These are phyloP conservation scores for Aspidapion aeneum DNA, from an alignment of 2,888 invertebrate genomes.

Conservation along the genomic window DNA sequence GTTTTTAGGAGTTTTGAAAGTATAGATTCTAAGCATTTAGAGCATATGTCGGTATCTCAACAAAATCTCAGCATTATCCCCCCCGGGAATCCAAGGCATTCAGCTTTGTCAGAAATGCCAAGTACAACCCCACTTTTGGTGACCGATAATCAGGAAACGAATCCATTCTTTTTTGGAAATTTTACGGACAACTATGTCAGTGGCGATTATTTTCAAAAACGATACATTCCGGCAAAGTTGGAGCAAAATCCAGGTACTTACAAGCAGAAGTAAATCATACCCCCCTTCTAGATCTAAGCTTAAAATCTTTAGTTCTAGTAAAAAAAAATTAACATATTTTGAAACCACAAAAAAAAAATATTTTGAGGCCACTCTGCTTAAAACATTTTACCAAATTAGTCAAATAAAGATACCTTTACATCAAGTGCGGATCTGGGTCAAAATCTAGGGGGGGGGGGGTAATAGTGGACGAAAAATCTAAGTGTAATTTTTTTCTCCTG, in stretches of 20 bases:
- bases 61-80: conserved; percentile 32
- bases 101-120: conserved; percentile 8
- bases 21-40: conserved; percentile 34
- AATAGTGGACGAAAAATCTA: too few species aligned
- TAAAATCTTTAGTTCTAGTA: too few species aligned
- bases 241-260: conserved; percentile 4
- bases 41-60: conserved; percentile 34
- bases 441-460: too few species aligned
- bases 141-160: conserved; percentile 24
- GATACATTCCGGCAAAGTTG: conserved; percentile 42
- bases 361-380: too few species aligned
- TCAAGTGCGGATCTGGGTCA: too few species aligned
- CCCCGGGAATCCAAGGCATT: conserved; percentile 1
- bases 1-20: conserved; percentile 41
- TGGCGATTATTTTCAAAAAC: conserved; percentile 38
- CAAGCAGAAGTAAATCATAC: too few species aligned
- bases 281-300: too few species aligned
- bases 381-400: too few species aligned
- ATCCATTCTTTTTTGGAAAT: conserved; percentile 43
- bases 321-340: too few species aligned
- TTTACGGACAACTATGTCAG: conserved; percentile 36
- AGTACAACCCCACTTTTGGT: conserved; percentile 7
- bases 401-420: too few species aligned
- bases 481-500: too few species aligned
- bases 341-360: too few species aligned